These are phyloP conservation scores for Hirtodrosophila alboralis DNA, from an alignment of 2,888 invertebrate genomes.

Conservation along the genomic window DNA sequence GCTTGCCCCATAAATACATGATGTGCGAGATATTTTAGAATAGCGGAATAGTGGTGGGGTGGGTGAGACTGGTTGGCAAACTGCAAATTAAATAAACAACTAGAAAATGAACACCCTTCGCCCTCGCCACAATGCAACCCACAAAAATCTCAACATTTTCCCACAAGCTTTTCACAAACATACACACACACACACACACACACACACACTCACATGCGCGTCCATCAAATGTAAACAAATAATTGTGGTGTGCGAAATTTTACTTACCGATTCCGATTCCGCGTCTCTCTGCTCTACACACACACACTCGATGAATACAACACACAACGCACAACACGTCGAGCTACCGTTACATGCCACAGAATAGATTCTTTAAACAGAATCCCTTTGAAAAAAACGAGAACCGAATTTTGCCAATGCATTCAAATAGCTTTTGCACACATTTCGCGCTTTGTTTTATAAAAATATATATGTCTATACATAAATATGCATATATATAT, in stretches of 20 bases:
- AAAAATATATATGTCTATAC: constrained; percentile 5
- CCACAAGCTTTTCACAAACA: constrained; percentile 25
- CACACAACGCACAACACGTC: constrained; percentile 6
- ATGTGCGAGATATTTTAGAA: background rate
- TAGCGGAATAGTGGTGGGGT: background rate
- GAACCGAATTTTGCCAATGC: constrained; percentile 1
- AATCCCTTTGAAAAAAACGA: constrained; percentile 29
- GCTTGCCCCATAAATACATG: constrained; percentile 1
- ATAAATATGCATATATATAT: no score
- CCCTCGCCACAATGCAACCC: constrained; percentile 3
- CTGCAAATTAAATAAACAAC: constrained; percentile 23
- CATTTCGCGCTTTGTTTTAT: constrained; percentile 12
- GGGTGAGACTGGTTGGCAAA: no score
- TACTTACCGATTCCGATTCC: constrained; percentile 72
- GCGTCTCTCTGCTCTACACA: constrained; percentile 33
- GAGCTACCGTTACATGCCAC: constrained; percentile 47
- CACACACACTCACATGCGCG: constrained; percentile 10
- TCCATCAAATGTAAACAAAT: constrained; percentile 68
- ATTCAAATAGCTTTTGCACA: background rate
- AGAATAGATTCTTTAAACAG: constrained; percentile 31
- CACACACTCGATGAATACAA: constrained; percentile 17
- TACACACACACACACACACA: background rate
- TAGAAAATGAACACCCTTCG: constrained; percentile 17
- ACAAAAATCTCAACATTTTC: constrained; percentile 28
- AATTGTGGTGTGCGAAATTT: constrained; percentile 47